These are phyloP conservation scores for Onychostoma macrolepis DNA, from an alignment of 2,113 vertebrate genomes.

Conservation along the genomic window DNA sequence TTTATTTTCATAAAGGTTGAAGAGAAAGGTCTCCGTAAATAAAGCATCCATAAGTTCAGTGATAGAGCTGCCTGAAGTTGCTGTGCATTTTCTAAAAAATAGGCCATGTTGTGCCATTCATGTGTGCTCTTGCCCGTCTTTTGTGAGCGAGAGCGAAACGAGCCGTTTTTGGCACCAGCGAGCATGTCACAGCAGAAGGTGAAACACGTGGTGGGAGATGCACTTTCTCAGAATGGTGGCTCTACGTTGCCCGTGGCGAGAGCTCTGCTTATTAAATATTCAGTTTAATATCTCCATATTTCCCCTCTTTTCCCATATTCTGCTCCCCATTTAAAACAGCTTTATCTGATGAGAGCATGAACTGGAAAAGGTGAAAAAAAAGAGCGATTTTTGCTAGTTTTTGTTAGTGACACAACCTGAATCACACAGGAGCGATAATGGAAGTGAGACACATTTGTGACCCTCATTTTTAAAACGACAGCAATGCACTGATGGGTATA, in stretches of 20 bases:
- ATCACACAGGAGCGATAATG: neutral
- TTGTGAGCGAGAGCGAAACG: constrained; percentile 12
- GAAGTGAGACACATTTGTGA: neutral
- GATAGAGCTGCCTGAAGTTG: neutral
- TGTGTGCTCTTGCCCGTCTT: neutral
- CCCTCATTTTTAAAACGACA: neutral
- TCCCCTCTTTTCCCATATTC: neutral
- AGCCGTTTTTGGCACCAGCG: constrained; percentile 25
- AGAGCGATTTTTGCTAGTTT: neutral
- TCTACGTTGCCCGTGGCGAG: constrained; percentile 26
- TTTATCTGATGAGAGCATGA: constrained; percentile 13
- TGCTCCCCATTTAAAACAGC: constrained; percentile 4
- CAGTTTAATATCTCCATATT: constrained; percentile 38
- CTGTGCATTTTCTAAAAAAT: constrained; percentile 7
- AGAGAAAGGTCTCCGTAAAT: neutral
- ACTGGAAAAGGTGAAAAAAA: neutral
- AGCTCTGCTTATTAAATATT: constrained; percentile 42
- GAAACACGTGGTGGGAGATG: constrained; percentile 38
- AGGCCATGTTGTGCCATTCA: constrained; percentile 31
- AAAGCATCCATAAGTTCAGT: neutral
- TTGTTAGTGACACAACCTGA: neutral
- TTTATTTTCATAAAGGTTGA: neutral
- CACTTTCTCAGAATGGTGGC: constrained; percentile 45
- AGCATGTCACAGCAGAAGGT: constrained; percentile 50
- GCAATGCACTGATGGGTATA: neutral